Evolutionary conservation across 2,888 invertebrate genomes (phyloP), one percentile per base, ranked within the genome.

Genomic region (Cyrtodaria siliqua): DNA sequence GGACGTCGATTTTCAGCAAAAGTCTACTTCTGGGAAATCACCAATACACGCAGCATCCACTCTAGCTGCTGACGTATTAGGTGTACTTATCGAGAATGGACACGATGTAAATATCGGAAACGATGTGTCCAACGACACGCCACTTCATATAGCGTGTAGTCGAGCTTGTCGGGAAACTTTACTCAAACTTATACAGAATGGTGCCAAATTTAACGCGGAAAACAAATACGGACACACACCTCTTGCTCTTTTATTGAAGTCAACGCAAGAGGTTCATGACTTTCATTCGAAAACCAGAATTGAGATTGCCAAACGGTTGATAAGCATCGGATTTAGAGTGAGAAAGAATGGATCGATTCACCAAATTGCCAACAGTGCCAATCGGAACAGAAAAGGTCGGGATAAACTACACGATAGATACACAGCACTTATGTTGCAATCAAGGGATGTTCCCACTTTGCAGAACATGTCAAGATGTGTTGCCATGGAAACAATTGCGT

Each of bases 71-170:
- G 69, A 71, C n/a, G 76, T 82, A 20, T 40, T 86, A 12, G 73
- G 69, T 16, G 33, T 61, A 16, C 69, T 88, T 16, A 38, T 83
- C 8, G 42, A 73, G 1, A 62, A 76, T 14, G 87, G 86, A 55
- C 79, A 83, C 79, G 83, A 88, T 67, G 82, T 88, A 57, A 85
- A 84, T 56, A 63, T 70, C 18, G 62, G 47, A n/a, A 86, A 87
- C 57, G 62, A 56, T 29, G 67, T 85, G 20, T 80, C 83, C 27
- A 76, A 77, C 1, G 84, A 87, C 59, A 84, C 87, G 1, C 83
- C 87, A 0, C 49, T 88, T n/a, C 87, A 88, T 60, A 57, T 84
- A 29, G 87, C 87, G 1, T 88, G 87, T 57, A 56, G 68, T 12
- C 67, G 79, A 14, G 67, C 71, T 16, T 73, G 75, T 29, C 68